Conservation (phyloP, 2,888 invertebrate genomes). For the Drosophila acutilabella region DNA sequence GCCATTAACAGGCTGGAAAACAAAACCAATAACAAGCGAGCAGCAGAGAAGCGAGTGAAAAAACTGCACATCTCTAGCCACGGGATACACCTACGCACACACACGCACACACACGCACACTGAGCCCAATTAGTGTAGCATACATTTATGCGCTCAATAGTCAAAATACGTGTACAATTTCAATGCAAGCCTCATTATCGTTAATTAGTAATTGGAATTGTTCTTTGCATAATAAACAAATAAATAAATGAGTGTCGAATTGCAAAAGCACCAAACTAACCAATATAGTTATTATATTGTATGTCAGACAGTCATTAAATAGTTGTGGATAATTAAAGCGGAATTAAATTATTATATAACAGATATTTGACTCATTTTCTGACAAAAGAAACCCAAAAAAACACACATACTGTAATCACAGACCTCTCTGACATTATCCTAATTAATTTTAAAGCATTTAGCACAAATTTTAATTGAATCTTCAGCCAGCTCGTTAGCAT, state of each 20-base stretch:
- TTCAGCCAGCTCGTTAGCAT: not conserved
- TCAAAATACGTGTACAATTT: slow-evolving; percentile 14
- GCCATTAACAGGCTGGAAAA: slow-evolving; percentile 51
- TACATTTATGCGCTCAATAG: slow-evolving; percentile 58
- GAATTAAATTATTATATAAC: too few species aligned
- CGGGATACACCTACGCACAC: slow-evolving; percentile 8
- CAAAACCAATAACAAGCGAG: slow-evolving; percentile 26
- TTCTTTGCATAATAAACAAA: not conserved
- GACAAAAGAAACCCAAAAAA: too few species aligned
- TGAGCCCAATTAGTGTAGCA: slow-evolving; percentile 57
- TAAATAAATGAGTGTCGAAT: not conserved
- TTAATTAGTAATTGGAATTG: slow-evolving; percentile 17
- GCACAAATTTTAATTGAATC: not conserved
- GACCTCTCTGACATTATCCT: too few species aligned
- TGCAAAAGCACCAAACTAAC: not conserved
- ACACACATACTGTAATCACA: too few species aligned
- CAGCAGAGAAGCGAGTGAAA: not conserved
- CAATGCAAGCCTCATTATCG: slow-evolving; percentile 12
- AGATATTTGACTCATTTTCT: too few species aligned
- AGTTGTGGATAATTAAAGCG: not conserved
- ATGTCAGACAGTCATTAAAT: not conserved
- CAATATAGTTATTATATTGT: not conserved
- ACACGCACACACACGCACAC: not conserved
- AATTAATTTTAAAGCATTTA: not conserved
- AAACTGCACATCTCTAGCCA: not conserved